Evolutionary conservation across 2,888 invertebrate species (phyloP).

Genomic region (Drosophila picticornis): DNA sequence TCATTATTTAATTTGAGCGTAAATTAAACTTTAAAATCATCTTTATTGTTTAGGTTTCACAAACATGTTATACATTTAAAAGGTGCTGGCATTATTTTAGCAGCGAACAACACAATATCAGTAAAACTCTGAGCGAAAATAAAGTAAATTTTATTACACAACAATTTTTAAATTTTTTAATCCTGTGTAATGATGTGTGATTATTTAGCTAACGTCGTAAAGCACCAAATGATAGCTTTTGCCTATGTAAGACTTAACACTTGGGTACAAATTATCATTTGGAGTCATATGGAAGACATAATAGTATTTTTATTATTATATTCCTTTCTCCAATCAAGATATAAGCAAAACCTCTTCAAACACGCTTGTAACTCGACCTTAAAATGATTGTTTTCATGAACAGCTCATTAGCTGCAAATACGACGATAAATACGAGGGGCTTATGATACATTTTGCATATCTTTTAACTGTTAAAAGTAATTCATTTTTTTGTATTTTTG

Average conservation of each 20-base stretch:
- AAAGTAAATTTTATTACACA: background rate
- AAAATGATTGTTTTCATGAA: conserved; percentile 34
- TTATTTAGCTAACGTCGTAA: background rate
- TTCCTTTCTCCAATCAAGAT: background rate
- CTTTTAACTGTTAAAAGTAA: conserved; percentile 7
- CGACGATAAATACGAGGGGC: conserved; percentile 39
- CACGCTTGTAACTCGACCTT: conserved; percentile 7
- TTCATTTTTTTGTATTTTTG: background rate
- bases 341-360: background rate
- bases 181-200: background rate
- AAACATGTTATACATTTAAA: background rate
- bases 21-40: background rate
- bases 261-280: background rate
- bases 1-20: background rate
- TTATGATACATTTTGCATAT: conserved; percentile 32
- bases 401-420: conserved; percentile 36
- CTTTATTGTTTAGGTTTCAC: background rate
- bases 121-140: background rate
- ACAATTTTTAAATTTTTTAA: background rate
- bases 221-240: background rate
- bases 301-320: background rate
- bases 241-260: background rate
- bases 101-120: background rate
- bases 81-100: background rate
- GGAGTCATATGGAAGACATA: background rate